Conservation (phyloP, 1,140 invertebrate genomes). For the Hycleus phaleratus region DNA sequence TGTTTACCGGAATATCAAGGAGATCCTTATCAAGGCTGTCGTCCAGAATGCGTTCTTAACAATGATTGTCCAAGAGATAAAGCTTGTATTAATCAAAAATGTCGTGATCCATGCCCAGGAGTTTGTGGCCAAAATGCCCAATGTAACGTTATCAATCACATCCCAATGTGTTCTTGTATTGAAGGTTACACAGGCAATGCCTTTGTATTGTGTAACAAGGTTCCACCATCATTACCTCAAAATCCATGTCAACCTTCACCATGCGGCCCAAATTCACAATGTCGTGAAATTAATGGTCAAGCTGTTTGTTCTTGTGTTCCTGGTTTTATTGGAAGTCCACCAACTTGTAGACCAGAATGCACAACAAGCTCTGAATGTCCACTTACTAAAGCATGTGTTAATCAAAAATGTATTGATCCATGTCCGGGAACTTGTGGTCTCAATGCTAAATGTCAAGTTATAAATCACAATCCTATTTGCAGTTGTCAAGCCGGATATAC, state of each 20-base stretch:
- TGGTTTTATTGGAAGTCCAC: conserved; percentile 56
- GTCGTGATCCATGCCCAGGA: conserved; percentile 64
- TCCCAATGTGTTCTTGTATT: conserved; percentile 63
- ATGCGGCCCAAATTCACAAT: conserved; percentile 58
- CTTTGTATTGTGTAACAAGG: conserved; percentile 50
- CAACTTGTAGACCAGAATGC: conserved; percentile 57
- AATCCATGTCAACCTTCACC: conserved; percentile 53
- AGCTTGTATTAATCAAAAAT: conserved; percentile 67
- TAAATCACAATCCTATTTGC: conserved; percentile 57
- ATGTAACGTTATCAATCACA: conserved; percentile 63
- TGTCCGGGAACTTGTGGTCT: conserved; percentile 56
- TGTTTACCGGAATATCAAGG: conserved; percentile 56
- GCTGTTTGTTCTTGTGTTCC: conserved; percentile 54
- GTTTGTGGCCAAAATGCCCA: conserved; percentile 62
- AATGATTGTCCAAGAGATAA: conserved; percentile 55
- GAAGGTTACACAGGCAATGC: conserved; percentile 62
- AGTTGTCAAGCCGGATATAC: conserved; percentile 49
- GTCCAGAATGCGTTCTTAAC: conserved; percentile 58
- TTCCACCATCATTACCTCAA: conserved; percentile 35
- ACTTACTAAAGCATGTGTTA: conserved; percentile 52
- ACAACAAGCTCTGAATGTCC: conserved; percentile 55
- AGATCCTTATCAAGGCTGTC: conserved; percentile 54
- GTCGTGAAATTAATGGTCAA: conserved; percentile 50
- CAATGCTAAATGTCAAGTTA: conserved; percentile 53
- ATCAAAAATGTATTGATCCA: conserved; percentile 56